Percentiles rank a stretch among this genome's conserved stretches.
These are phyloP conservation scores for Trichonephila clavata DNA, from an alignment of 1,140 invertebrate genomes.

Conservation along the genomic window DNA sequence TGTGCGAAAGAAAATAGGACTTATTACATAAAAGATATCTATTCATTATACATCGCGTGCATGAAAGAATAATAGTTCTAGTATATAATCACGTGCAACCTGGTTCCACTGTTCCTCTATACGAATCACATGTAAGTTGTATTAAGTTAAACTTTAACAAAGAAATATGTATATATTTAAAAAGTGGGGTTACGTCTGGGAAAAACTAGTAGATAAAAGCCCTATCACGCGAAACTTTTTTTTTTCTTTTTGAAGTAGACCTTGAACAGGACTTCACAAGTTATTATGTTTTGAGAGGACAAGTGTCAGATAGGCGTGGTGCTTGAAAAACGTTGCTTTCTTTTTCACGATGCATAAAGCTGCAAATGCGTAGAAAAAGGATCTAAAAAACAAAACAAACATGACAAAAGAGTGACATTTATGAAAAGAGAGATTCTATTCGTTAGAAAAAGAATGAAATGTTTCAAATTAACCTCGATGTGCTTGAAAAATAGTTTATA, in stretches of 20 bases:
- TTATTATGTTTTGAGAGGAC: too few relatives aligned
- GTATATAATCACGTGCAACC: not conserved
- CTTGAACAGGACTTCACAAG: not conserved
- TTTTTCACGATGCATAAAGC: not conserved
- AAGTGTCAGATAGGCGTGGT: not conserved
- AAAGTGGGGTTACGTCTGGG: not conserved
- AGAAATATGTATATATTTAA: not conserved
- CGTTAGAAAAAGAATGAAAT: not conserved
- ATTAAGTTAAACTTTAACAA: not conserved
- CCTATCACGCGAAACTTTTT: not conserved
- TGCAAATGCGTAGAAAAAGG: not conserved
- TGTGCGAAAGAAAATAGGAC: too few relatives aligned
- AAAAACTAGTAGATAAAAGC: not conserved
- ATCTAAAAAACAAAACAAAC: not conserved
- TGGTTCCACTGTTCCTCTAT: not conserved
- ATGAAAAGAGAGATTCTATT: not conserved
- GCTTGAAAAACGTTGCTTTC: not conserved
- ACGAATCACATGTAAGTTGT: not conserved
- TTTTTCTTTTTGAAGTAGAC: not conserved
- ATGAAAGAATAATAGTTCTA: not conserved
- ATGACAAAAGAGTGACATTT: not conserved
- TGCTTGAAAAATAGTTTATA: too few relatives aligned
- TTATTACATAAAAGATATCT: too few relatives aligned
- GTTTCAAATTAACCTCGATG: too few relatives aligned
- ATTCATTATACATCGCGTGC: not conserved